These are phyloP conservation scores for Pachyseris speciosa DNA, from an alignment of 64 coral and sea anemone genomes.

Conservation along the genomic window DNA sequence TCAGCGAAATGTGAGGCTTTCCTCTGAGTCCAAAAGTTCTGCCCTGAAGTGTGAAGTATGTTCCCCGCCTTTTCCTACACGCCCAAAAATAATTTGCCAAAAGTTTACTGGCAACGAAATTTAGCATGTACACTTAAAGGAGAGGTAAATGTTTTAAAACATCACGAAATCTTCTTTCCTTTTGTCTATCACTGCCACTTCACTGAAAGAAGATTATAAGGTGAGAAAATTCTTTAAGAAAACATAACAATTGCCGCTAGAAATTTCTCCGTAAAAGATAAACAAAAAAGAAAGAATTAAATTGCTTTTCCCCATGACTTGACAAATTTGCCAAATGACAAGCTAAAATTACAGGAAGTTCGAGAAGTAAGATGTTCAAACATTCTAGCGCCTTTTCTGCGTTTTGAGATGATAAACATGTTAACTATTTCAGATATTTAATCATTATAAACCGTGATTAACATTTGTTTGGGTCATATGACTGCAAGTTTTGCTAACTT, in stretches of 20 bases:
- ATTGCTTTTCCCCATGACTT: neutral
- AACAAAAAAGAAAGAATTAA: neutral
- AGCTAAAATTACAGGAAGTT: neutral
- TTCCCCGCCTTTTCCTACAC: constrained; percentile 78
- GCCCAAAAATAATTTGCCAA: constrained; percentile 18
- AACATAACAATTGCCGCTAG: neutral
- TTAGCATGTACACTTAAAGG: no score
- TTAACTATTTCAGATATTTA: neutral
- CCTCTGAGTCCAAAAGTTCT: constrained; percentile 63
- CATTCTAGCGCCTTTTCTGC: neutral
- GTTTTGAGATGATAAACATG: neutral
- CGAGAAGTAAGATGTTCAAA: neutral
- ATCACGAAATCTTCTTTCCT: neutral
- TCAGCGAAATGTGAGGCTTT: constrained; percentile 72
- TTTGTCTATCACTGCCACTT: neutral
- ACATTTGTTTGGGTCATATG: neutral
- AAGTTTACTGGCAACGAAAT: no score
- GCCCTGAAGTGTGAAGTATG: constrained; percentile 10
- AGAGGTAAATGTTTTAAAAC: no score
- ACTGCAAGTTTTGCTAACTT: no score
- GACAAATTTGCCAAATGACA: neutral
- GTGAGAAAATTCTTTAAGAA: neutral
- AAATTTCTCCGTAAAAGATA: neutral
- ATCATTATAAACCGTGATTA: neutral
- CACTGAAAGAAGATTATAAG: neutral